phyloP scores from a whole-genome alignment of 1,140 invertebrate species.

The Harlomillsia oculata region DNA sequence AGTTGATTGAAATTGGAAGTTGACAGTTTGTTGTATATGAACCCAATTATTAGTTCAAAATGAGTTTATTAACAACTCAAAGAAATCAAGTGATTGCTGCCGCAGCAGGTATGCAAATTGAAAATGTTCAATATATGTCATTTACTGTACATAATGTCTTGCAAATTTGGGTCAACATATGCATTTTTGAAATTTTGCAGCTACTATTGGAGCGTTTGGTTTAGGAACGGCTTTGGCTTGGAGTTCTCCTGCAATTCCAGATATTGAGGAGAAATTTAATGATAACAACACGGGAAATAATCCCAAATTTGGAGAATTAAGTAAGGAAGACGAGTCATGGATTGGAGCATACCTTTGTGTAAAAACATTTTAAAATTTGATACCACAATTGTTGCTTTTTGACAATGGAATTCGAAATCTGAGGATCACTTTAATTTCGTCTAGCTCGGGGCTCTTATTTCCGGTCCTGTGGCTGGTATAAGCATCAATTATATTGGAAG shows the following conservation, averaged over 20 bases:
- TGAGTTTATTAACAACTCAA: no score
- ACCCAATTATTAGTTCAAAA: no score
- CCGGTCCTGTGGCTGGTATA: slow-evolving; percentile 61
- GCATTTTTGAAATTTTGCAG: slow-evolving; percentile 39
- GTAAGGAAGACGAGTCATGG: slow-evolving; percentile 48
- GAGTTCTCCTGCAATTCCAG: slow-evolving; percentile 61
- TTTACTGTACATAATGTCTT: no score
- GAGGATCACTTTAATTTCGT: background rate
- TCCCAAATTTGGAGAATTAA: slow-evolving; percentile 11
- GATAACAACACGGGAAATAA: slow-evolving; percentile 42
- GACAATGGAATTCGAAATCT: no score
- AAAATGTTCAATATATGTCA: no score
- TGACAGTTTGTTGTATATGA: no score
- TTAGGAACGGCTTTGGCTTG: slow-evolving; percentile 56
- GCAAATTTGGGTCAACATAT: no score
- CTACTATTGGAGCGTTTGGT: slow-evolving; percentile 57
- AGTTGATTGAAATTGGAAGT: no score
- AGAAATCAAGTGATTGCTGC: slow-evolving; percentile 5
- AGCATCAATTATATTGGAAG: slow-evolving; percentile 64
- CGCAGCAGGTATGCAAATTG: background rate
- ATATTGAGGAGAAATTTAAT: slow-evolving; percentile 44
- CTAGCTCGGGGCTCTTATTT: slow-evolving; percentile 56
- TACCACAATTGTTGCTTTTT: no score
- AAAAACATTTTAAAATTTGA: no score
- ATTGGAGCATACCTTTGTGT: no score